These are phyloP conservation scores for Hemaris fuciformis DNA, from an alignment of 2,888 invertebrate species.

Conservation along the genomic window DNA sequence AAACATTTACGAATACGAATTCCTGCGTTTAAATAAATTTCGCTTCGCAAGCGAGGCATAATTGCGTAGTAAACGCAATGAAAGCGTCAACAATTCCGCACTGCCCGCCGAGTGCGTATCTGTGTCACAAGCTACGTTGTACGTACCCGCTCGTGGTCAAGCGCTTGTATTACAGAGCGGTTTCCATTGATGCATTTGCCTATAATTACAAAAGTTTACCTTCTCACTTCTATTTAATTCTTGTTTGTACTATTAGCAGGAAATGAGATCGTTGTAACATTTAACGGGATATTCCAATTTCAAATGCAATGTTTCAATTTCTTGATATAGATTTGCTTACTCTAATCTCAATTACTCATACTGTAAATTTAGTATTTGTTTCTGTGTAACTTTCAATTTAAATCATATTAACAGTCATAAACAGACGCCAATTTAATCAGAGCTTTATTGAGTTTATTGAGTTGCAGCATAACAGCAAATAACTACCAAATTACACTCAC, in stretches of 20 bases:
- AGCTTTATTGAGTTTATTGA: no score
- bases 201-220: neutral
- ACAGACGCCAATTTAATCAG: no score
- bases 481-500: no score
- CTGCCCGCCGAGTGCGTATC: conserved; percentile 21
- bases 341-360: neutral
- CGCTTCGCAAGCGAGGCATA: neutral
- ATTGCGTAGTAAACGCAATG: conserved; percentile 10
- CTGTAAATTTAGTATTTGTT: neutral
- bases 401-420: no score
- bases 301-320: neutral
- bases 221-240: neutral
- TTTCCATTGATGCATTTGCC: conserved; percentile 23
- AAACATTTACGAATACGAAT: conserved; percentile 2
- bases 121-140: conserved; percentile 35
- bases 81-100: conserved; percentile 9
- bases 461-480: no score
- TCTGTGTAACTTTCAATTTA: no score
- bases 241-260: neutral
- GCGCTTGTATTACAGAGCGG: conserved; percentile 24
- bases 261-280: neutral
- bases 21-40: conserved; percentile 7
- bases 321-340: neutral
- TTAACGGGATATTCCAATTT: neutral
- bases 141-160: conserved; percentile 30